These are phyloP conservation scores for Bombus vancouverensis DNA, from an alignment of 1,140 invertebrate genomes.

Conservation along the genomic window DNA sequence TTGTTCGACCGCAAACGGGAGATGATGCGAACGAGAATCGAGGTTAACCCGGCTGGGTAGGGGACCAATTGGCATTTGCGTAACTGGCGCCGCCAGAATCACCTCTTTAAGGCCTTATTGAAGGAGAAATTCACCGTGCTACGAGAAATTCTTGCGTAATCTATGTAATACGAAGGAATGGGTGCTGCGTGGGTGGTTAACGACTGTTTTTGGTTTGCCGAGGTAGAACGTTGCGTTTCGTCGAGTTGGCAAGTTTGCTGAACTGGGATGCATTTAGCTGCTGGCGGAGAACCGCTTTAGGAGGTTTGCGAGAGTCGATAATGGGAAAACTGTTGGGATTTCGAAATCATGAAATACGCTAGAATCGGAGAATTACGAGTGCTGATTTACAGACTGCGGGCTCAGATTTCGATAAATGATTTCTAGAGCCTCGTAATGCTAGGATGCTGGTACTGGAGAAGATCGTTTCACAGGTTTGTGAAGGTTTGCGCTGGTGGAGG, in stretches of 20 bases:
- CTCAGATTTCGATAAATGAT: too few relatives aligned
- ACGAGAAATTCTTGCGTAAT: constrained; percentile 2
- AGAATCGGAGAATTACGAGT: neutral
- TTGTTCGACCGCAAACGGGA: constrained; percentile 54
- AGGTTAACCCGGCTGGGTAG: constrained; percentile 46
- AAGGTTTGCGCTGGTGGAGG: too few relatives aligned
- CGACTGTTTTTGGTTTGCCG: too few relatives aligned
- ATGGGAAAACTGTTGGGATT: neutral
- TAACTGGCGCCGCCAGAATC: constrained; percentile 41
- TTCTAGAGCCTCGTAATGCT: too few relatives aligned
- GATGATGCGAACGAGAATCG: constrained; percentile 58
- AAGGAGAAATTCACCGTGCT: constrained; percentile 4
- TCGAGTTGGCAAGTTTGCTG: too few relatives aligned
- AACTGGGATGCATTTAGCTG: neutral
- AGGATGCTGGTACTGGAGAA: too few relatives aligned
- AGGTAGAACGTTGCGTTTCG: too few relatives aligned
- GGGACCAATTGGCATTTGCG: constrained; percentile 63
- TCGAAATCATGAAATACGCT: neutral
- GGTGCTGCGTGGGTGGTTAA: neutral
- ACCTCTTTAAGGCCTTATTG: neutral
- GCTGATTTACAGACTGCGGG: too few relatives aligned
- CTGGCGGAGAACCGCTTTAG: neutral
- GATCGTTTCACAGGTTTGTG: too few relatives aligned
- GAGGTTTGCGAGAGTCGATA: neutral
- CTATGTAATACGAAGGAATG: neutral